Evolutionary conservation across 2,113 vertebrate species (phyloP).

Genomic region (Varanus salvator): DNA sequence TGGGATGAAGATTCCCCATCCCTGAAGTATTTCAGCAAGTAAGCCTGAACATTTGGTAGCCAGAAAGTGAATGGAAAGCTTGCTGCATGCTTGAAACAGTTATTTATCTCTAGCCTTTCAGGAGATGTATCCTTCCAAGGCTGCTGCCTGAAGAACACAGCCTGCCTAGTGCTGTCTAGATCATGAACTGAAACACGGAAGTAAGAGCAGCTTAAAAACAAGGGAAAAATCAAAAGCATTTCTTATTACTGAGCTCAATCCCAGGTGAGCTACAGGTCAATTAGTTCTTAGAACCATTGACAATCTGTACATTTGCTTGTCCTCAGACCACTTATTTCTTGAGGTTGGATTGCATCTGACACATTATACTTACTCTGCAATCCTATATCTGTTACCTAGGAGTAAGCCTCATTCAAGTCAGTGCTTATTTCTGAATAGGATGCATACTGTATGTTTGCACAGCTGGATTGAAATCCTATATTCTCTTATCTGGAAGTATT

Average conservation of each 20-base stretch:
- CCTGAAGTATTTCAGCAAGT: not conserved
- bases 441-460: not conserved
- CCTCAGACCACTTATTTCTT: not conserved
- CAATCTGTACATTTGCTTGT: not conserved
- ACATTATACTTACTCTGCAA: not conserved
- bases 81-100: not conserved
- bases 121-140: not conserved
- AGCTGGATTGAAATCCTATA: not conserved
- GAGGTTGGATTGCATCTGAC: not conserved
- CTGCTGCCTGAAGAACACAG: not conserved
- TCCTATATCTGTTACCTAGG: not conserved
- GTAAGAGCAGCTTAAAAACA: not conserved
- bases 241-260: not conserved
- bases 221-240: constrained; percentile 1
- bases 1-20: no score
- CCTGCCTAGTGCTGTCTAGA: not conserved
- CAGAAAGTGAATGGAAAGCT: not conserved
- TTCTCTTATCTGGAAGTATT: not conserved
- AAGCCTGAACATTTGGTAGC: not conserved
- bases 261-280: not conserved
- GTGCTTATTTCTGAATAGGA: not conserved
- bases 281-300: not conserved
- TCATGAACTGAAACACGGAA: not conserved
- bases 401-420: not conserved
- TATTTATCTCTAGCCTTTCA: not conserved